A percentile compares a stretch with the other conserved stretches of the same genome.
Conservation (phyloP, 2,113 vertebrate genomes). For the Pelecanoides urinatrix region DNA sequence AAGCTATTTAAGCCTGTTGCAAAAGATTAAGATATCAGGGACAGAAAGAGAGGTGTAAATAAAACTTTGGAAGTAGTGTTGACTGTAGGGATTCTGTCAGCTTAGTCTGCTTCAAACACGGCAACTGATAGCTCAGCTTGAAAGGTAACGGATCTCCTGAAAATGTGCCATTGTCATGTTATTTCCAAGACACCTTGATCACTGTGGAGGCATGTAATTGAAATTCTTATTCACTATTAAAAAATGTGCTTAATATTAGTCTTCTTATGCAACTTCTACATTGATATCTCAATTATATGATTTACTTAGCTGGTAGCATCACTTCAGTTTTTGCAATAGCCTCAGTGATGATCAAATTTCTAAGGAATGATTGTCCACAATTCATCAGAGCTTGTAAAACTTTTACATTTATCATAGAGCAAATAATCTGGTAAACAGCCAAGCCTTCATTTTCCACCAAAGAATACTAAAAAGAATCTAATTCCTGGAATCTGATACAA, state of each 20-base stretch:
- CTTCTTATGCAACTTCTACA: neutral
- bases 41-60: neutral
- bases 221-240: neutral
- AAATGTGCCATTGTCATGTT: neutral
- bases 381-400: slow-evolving; percentile 58
- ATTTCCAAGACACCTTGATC: neutral
- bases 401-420: slow-evolving; percentile 51
- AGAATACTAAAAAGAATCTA: slow-evolving; percentile 43
- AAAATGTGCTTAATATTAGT: neutral
- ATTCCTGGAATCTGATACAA: slow-evolving; percentile 48
- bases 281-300: neutral
- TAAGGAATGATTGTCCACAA: slow-evolving; percentile 58
- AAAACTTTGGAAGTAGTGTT: neutral
- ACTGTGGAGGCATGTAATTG: neutral
- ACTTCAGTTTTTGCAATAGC: slow-evolving; percentile 62
- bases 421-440: slow-evolving; percentile 67
- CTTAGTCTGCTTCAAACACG: neutral
- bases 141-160: neutral
- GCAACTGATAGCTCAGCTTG: neutral
- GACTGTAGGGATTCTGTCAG: neutral
- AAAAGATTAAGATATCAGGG: neutral
- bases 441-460: slow-evolving; percentile 61
- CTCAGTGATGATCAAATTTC: slow-evolving; percentile 67
- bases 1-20: neutral
- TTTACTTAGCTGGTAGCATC: slow-evolving; percentile 46